Evolutionary conservation across 1,140 invertebrate species (phyloP).

Genomic region (honey bee (Apis mellifera)): DNA sequence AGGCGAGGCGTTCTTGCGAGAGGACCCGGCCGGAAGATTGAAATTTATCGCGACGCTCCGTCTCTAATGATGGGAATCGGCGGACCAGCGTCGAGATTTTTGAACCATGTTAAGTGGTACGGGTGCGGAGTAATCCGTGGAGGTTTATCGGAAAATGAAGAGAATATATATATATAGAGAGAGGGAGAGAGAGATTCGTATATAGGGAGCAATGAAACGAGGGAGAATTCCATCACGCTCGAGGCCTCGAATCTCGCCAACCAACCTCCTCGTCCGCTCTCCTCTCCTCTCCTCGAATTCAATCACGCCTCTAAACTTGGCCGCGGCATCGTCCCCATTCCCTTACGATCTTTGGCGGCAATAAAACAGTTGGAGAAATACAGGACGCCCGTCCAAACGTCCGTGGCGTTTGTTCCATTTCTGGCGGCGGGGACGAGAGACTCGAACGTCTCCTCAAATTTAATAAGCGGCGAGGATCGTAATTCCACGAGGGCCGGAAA

Average conservation of each 20-base stretch:
- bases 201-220: not conserved
- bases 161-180: not conserved
- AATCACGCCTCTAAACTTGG: not conserved
- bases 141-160: not conserved
- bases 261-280: not conserved
- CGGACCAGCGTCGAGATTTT: not conserved
- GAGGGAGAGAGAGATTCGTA: not conserved
- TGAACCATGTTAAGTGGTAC: not conserved
- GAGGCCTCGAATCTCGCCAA: not conserved
- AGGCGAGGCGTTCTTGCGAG: slow-evolving; percentile 21
- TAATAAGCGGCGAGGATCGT: not conserved
- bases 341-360: not conserved
- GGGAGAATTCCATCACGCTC: slow-evolving; percentile 15
- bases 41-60: slow-evolving; percentile 25
- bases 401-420: not conserved
- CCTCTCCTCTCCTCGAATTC: not conserved
- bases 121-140: no score
- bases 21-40: not conserved
- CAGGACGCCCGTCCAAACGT: not conserved
- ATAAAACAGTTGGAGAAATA: not conserved
- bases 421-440: not conserved
- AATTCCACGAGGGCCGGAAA: not conserved
- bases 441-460: not conserved
- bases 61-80: slow-evolving; percentile 6
- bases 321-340: not conserved